These are phyloP conservation scores for Patella caerulea DNA, from an alignment of 2,888 invertebrate species.

Conservation along the genomic window DNA sequence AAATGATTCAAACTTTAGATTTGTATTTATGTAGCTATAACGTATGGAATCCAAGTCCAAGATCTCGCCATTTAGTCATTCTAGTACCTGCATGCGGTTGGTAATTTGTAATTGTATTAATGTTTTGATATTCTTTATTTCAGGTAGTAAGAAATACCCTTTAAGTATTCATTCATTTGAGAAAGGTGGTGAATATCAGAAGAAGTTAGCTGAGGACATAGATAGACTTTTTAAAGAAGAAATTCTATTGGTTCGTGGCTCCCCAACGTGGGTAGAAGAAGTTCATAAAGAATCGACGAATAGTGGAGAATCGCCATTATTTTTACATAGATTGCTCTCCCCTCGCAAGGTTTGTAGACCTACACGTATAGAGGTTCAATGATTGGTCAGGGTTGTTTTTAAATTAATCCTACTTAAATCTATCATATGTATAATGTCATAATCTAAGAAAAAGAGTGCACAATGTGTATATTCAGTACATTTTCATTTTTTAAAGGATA, in stretches of 20 bases:
- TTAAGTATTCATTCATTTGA: constrained; percentile 40
- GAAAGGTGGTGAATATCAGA: constrained; percentile 42
- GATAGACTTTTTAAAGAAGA: constrained; percentile 52
- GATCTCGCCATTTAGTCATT: no score
- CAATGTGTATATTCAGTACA: background rate
- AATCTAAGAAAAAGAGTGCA: background rate
- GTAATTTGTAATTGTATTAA: no score
- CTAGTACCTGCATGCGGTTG: no score
- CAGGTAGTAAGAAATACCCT: constrained; percentile 34
- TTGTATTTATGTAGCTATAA: no score
- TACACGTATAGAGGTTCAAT: background rate
- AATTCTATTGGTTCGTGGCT: constrained; percentile 42
- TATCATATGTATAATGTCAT: no score
- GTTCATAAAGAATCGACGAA: constrained; percentile 51
- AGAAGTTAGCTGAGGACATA: constrained; percentile 43
- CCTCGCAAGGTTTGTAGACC: constrained; percentile 49
- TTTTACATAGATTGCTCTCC: constrained; percentile 51
- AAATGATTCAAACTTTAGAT: no score
- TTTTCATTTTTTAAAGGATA: background rate
- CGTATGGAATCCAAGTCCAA: no score
- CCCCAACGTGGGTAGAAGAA: constrained; percentile 57
- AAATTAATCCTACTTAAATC: background rate
- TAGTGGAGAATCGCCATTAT: constrained; percentile 59
- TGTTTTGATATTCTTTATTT: no score
- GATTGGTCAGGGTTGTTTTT: background rate